Evolutionary conservation across 2,888 invertebrate genomes (phyloP).

Genomic region (Willowsia nigromaculata): DNA sequence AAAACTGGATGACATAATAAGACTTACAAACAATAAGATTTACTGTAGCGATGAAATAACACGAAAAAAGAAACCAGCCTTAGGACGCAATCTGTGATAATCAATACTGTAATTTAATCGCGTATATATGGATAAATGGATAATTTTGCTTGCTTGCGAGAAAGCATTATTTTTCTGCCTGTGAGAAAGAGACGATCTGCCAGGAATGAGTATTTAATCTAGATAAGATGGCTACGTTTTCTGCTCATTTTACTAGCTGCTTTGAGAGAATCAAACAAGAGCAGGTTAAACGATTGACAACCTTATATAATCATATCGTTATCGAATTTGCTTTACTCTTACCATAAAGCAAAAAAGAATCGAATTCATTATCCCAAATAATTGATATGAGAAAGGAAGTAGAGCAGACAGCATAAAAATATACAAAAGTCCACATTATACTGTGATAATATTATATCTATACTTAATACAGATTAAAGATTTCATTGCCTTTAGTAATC

Average conservation of each 20-base stretch:
- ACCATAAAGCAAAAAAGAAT: neutral
- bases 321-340: neutral
- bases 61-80: no score
- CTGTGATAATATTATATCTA: neutral
- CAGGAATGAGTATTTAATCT: neutral
- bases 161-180: neutral
- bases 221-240: neutral
- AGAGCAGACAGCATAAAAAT: neutral
- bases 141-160: neutral
- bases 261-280: neutral
- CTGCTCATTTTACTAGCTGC: neutral
- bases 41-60: no score
- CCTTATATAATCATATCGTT: neutral
- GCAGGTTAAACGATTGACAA: conserved; percentile 7
- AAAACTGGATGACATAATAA: conserved; percentile 29
- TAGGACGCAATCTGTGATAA: neutral
- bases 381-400: conserved; percentile 16
- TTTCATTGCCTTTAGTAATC: neutral
- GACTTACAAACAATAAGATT: no score
- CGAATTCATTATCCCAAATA: neutral
- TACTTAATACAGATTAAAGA: neutral
- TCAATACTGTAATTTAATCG: conserved; percentile 33
- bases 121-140: neutral
- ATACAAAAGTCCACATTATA: neutral
- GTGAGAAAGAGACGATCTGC: neutral